Evolutionary conservation across 1,140 invertebrate genomes (phyloP).

Genomic region (Gonioctena quinquepunctata): DNA sequence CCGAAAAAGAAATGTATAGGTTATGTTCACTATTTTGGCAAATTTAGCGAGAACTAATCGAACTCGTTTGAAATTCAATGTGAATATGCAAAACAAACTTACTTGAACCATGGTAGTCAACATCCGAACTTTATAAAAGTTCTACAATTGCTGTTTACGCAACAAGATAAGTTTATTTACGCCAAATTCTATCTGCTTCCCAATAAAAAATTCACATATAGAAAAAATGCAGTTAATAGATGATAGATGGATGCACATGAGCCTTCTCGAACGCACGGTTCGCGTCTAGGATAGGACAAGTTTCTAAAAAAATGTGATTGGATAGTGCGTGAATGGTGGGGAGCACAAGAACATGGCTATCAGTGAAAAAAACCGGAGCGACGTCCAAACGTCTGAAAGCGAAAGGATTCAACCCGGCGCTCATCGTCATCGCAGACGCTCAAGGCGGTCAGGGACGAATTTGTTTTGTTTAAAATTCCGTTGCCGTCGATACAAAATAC

Average conservation of each 20-base stretch:
- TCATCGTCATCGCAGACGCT: not conserved
- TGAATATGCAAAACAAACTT: constrained; percentile 25
- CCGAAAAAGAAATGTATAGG: no score
- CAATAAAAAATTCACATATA: not conserved
- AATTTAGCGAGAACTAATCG: constrained; percentile 6
- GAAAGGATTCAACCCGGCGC: constrained; percentile 30
- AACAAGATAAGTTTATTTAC: constrained; percentile 12
- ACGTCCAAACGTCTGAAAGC: constrained; percentile 35
- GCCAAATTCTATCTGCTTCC: not conserved
- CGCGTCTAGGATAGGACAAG: constrained; percentile 25
- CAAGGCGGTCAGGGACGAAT: constrained; percentile 33
- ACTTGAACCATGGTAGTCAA: constrained; percentile 37
- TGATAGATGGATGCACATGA: constrained; percentile 13
- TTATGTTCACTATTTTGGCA: not conserved
- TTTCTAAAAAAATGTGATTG: constrained; percentile 29
- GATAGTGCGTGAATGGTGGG: constrained; percentile 28
- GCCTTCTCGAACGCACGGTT: constrained; percentile 7
- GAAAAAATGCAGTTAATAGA: not conserved
- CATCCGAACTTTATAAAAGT: constrained; percentile 24
- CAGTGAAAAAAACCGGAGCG: constrained; percentile 33
- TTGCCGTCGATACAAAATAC: constrained; percentile 1
- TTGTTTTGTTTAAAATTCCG: constrained; percentile 27
- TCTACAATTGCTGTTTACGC: not conserved
- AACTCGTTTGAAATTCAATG: not conserved
- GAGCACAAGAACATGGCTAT: constrained; percentile 39